These are phyloP conservation scores for Cryptops parisi DNA, from an alignment of 2,888 invertebrate genomes.

Conservation along the genomic window DNA sequence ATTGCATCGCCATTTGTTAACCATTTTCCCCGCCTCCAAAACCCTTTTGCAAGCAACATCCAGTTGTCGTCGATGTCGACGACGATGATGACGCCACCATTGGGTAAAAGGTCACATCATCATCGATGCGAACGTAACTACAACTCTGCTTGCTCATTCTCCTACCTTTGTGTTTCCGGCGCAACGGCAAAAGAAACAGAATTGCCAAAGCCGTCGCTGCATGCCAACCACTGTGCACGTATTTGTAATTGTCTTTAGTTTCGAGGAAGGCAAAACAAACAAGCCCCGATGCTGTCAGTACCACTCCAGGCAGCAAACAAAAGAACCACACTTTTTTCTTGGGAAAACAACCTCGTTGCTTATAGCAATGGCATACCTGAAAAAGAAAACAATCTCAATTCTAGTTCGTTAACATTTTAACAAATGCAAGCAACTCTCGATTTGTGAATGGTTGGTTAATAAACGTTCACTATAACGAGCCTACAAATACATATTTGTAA, in stretches of 20 bases:
- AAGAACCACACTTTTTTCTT: slow-evolving; percentile 28
- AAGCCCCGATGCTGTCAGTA: slow-evolving; percentile 54
- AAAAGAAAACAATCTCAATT: slow-evolving; percentile 13
- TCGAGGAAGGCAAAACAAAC: slow-evolving; percentile 71
- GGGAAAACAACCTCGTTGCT: slow-evolving; percentile 29
- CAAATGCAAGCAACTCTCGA: too few species aligned
- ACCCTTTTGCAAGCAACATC: too few species aligned
- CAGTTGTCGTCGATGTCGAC: too few species aligned
- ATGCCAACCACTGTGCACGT: slow-evolving; percentile 81
- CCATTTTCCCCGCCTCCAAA: too few species aligned
- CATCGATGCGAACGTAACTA: not conserved
- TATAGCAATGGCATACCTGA: slow-evolving; percentile 29
- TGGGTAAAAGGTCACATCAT: too few species aligned
- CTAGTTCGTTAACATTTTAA: too few species aligned
- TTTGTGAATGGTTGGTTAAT: too few species aligned
- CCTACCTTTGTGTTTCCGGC: slow-evolving; percentile 11
- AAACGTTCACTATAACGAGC: too few species aligned
- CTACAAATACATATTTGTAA: too few species aligned
- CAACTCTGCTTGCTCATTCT: not conserved
- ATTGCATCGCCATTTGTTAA: too few species aligned
- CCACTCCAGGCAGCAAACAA: slow-evolving; percentile 42
- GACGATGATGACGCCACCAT: too few species aligned
- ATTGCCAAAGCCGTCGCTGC: slow-evolving; percentile 67
- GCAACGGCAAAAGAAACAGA: slow-evolving; percentile 54
- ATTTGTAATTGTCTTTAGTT: slow-evolving; percentile 73